Evolutionary conservation across 2,113 vertebrate genomes (phyloP), one percentile per base, ranked within the genome.

Genomic region (Pagrus major): DNA sequence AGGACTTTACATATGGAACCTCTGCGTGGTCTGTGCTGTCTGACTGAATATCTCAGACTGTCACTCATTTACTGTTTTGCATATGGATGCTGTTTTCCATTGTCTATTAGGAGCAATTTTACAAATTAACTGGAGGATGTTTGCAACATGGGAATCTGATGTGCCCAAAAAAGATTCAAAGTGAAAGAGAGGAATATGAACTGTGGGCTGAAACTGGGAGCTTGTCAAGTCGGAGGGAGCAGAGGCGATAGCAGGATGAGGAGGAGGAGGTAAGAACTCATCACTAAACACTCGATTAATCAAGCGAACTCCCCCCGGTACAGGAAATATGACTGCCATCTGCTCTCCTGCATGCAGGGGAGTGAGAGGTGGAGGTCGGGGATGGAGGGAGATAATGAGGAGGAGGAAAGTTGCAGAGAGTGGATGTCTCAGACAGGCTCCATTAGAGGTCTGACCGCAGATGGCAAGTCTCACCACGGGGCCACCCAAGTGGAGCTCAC

Each of bases 401-500:
- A 75, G 74, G 66, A 73, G 60, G 81, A 80, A 60, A 56, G 55
- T 52, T 70, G 81, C 27, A 71, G 74, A 20, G 58, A 42, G 39
- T 71, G 71, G 81, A 79, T 72, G 72, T 78, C 70, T 58, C 72
- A 87, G 76, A 84, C 80, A 86, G 82, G 69, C 81, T 75, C 60
- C 69, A 88, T 90, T 91, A 89, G 68, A 85, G 76, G 65, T 77
- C 78, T 78, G 82, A 83, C 81, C 76, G 25, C 92, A 92, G 31
- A 92, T 86, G 80, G 86, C 54, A 72, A 78, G 74, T 74, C 73
- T 84, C 71, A 55, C 72, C 69, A 42, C 31, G 20, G 25, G 81
- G 78, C 93, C 92, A 94, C 92, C 92, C 91, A 93, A 55, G 78
- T 61, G 64, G 80, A 61, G 49, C 78, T 79, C 61, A 23, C 41